These are phyloP conservation scores for Ophioninae sp. DNA, from an alignment of 2,888 invertebrate species.

Conservation along the genomic window DNA sequence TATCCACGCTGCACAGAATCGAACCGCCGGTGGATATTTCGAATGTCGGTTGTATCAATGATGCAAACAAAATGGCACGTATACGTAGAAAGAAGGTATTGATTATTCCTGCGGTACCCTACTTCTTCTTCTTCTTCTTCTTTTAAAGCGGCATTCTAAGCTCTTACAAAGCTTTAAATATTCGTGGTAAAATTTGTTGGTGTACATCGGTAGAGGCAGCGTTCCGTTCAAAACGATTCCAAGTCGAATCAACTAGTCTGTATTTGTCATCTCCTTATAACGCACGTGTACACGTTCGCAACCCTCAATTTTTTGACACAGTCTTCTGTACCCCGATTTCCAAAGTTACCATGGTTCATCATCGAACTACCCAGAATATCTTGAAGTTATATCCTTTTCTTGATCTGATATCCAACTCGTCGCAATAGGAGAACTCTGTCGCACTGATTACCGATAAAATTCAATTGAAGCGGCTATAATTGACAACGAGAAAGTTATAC, in stretches of 20 bases:
- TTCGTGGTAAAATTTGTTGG: neutral
- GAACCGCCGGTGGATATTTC: constrained; percentile 38
- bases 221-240: neutral
- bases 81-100: constrained; percentile 9
- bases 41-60: constrained; percentile 37
- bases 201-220: neutral
- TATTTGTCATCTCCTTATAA: neutral
- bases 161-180: neutral
- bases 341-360: neutral
- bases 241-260: neutral
- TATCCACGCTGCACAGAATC: constrained; percentile 31
- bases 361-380: neutral
- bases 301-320: neutral
- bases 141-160: constrained; percentile 9
- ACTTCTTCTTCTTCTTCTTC: neutral
- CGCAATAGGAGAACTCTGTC: neutral
- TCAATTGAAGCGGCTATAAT: constrained; percentile 67
- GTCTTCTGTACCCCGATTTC: neutral
- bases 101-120: neutral
- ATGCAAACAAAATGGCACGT: constrained; percentile 11
- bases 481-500: constrained; percentile 64
- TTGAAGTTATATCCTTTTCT: neutral
- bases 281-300: neutral
- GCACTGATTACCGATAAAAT: constrained; percentile 29
- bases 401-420: neutral